Base-by-base conservation (phyloP, 2,797 vertebrate species). In the Limosa lapponica region DNA sequence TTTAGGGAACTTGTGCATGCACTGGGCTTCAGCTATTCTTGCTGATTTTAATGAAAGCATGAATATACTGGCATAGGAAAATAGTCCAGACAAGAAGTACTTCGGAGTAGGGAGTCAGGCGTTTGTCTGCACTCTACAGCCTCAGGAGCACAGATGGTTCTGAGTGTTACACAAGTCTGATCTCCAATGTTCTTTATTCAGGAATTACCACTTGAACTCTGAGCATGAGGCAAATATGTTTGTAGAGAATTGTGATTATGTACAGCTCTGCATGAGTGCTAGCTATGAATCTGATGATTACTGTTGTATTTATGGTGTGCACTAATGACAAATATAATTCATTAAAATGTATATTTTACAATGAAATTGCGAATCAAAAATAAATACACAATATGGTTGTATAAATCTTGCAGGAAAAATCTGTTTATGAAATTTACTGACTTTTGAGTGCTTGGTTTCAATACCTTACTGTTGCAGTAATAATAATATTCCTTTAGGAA, bases 101-200 rank as follows among this genome's bases (percentile, higher is more conserved):
- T 93, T 90, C 32, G 43, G 95, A 61, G 25, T 16, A 88, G 44
- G 48, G 57, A 93, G 44, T 90, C 87, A 91, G 80, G 72, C 49
- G 1, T 87, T 95, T 65, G 55, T 84, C 81, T 93, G 87, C 70
- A 51, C 46, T 93, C 69, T 89, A 13, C 73, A 89, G 81, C 82
- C 75, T 70, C 54, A 90, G 43, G 44, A 93, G 54, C 82, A 90
- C 96, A 97, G 94, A 95, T 97, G 96, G 94, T 93, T 97, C 77
- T 92, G 93, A 95, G 93, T 95, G 93, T 96, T 96, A 83, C 59
- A 79, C 77, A 89, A 92, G 88, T 87, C 90, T 95, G 94, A 97
- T 96, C 96, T 96, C 80, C 94, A 65, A 46, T 92, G 61, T 89
- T 91, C 92, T 97, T 95, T 96, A 88, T 94, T 95, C 66, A 87